These are phyloP conservation scores for Nymphalis c-album DNA, from an alignment of 2,888 invertebrate species.

Conservation along the genomic window DNA sequence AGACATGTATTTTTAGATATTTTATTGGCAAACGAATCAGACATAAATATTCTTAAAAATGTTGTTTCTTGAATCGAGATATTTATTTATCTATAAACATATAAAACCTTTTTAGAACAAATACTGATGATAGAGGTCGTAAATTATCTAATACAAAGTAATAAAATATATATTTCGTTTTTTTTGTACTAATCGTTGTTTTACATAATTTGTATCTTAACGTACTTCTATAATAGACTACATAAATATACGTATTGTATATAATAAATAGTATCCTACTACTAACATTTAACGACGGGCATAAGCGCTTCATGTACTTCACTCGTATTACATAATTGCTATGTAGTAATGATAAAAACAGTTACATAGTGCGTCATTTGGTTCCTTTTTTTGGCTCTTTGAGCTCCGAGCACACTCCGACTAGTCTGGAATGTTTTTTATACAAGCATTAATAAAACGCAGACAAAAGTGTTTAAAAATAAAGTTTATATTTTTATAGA, in stretches of 20 bases:
- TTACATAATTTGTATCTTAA: too few species aligned
- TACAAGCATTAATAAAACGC: not conserved
- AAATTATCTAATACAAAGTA: too few species aligned
- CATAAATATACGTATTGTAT: too few species aligned
- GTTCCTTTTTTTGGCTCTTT: not conserved
- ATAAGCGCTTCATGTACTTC: too few species aligned
- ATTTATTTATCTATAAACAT: slow-evolving; percentile 6
- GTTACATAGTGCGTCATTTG: not conserved
- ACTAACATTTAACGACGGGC: too few species aligned
- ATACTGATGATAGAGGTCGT: not conserved
- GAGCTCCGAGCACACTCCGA: not conserved
- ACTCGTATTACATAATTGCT: not conserved
- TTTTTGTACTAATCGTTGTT: too few species aligned
- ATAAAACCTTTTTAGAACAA: slow-evolving; percentile 1
- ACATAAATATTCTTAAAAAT: not conserved
- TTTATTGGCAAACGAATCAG: slow-evolving; percentile 8
- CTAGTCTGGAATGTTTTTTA: not conserved
- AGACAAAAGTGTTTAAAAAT: not conserved
- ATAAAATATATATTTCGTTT: too few species aligned
- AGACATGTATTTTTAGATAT: slow-evolving; percentile 35
- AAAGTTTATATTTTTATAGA: not conserved
- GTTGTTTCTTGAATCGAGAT: too few species aligned
- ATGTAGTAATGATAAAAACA: not conserved
- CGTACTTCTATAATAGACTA: too few species aligned
- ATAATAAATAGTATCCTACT: too few species aligned